phyloP scores from a whole-genome alignment of 2,797 vertebrate genomes.

The Lophius americanus region DNA sequence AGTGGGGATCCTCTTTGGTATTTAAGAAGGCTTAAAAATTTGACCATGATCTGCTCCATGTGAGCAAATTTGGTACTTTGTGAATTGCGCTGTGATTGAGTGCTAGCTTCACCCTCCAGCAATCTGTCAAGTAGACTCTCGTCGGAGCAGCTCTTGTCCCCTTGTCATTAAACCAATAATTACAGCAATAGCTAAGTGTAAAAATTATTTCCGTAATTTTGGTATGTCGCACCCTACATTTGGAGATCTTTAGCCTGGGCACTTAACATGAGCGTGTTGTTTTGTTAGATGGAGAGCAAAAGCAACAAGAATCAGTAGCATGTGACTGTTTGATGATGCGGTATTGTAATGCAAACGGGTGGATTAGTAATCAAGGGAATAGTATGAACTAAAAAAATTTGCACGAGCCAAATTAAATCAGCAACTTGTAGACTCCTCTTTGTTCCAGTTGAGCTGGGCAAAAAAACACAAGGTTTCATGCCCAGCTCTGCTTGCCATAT shows the following conservation, averaged over 20 bases:
- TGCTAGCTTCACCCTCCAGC: too few species aligned
- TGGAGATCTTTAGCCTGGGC: too few species aligned
- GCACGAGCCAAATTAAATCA: slow-evolving; percentile 19
- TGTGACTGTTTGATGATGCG: background rate
- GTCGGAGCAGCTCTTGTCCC: background rate
- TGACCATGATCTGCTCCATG: background rate
- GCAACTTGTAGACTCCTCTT: slow-evolving; percentile 15
- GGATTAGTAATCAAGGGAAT: too few species aligned
- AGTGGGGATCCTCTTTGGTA: background rate
- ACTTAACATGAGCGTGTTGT: too few species aligned
- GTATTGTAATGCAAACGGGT: too few species aligned
- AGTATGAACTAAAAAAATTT: background rate
- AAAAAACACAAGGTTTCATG: background rate
- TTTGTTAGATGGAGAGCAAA: too few species aligned
- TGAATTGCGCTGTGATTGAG: background rate
- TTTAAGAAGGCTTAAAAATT: background rate
- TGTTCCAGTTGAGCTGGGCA: slow-evolving; percentile 3
- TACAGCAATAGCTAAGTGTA: too few species aligned
- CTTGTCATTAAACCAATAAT: too few species aligned
- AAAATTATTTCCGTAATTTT: too few species aligned
- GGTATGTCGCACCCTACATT: too few species aligned
- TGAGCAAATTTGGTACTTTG: background rate
- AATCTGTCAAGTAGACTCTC: too few species aligned
- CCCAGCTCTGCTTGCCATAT: background rate
- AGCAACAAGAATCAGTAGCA: background rate